A percentile compares a stretch with the other conserved stretches of the same genome.
Conservation (phyloP, 2,113 vertebrate species). For the Noctilio leporinus region DNA sequence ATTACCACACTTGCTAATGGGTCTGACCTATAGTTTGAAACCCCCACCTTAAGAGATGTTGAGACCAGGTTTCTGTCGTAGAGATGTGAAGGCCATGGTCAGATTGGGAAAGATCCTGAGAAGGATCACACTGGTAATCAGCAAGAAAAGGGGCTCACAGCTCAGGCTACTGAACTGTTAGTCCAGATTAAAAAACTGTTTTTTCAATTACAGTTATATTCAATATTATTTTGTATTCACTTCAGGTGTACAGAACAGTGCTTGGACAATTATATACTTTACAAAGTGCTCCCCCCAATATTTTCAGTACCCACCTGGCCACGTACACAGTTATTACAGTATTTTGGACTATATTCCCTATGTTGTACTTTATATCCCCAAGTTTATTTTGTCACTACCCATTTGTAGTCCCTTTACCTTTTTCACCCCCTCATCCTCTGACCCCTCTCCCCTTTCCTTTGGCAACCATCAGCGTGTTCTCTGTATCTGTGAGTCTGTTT, state of each 20-base stretch:
- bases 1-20: neutral
- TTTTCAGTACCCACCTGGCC: neutral
- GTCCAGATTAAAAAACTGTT: neutral
- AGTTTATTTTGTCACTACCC: neutral
- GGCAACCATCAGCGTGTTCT: neutral
- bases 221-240: neutral
- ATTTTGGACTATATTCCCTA: neutral
- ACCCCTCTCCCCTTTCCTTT: neutral
- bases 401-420: neutral
- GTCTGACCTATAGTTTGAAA: neutral
- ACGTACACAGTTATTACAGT: neutral
- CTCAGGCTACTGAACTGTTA: neutral
- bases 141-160: neutral
- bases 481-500: neutral
- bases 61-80: neutral
- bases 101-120: neutral
- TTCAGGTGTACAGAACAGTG: neutral
- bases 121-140: neutral
- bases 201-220: neutral
- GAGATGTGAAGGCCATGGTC: neutral
- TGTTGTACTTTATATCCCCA: neutral
- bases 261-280: neutral
- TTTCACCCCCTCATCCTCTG: neutral
- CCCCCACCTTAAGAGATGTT: neutral
- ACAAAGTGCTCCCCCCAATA: neutral